A percentile compares a stretch with the other conserved stretches of the same genome.
Evolutionary conservation across 2,888 invertebrate species (phyloP).

Genomic region (Spisula subtruncata): DNA sequence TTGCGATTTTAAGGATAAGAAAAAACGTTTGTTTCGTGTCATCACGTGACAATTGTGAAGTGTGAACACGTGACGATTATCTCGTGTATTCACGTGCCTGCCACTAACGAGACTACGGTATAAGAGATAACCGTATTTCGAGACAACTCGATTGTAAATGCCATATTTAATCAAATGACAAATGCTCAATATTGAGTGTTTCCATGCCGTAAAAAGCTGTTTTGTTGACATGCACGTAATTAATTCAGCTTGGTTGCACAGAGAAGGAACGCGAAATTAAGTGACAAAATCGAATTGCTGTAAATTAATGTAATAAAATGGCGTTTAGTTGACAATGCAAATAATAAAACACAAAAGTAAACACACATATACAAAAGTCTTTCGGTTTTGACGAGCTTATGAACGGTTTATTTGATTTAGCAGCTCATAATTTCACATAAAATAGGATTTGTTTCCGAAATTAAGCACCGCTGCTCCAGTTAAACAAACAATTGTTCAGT

Average conservation of each 20-base stretch:
- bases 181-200: background rate
- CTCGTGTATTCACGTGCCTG: too few species aligned
- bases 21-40: too few species aligned
- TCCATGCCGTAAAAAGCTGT: background rate
- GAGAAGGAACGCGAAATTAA: constrained; percentile 11
- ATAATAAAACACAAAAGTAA: constrained; percentile 16
- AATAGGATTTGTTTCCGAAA: background rate
- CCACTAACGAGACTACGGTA: too few species aligned
- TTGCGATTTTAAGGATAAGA: too few species aligned
- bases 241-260: background rate
- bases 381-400: background rate
- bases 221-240: background rate
- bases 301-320: constrained; percentile 34
- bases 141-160: too few species aligned
- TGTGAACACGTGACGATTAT: too few species aligned
- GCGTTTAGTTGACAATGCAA: background rate
- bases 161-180: background rate
- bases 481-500: background rate
- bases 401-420: background rate
- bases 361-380: constrained; percentile 11
- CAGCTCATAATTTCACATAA: background rate
- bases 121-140: too few species aligned
- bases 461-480: background rate
- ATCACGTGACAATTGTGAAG: too few species aligned
- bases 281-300: background rate